Base-by-base conservation (phyloP, 2,797 vertebrate species). In the Characodon lateralis region DNA sequence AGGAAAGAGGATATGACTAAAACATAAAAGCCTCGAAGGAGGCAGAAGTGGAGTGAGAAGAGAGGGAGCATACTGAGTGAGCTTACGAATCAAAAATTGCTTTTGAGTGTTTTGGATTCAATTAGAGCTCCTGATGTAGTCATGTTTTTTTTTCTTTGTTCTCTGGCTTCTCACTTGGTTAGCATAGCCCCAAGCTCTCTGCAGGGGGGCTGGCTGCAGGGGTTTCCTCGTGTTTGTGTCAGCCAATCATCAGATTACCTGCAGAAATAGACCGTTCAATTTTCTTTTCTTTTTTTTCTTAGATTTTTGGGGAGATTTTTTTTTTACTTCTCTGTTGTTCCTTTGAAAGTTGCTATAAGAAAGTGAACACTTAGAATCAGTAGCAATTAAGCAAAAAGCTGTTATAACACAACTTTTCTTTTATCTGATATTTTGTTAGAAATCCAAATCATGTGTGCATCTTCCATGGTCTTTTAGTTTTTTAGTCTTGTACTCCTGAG, bases 161-260 rank as follows among this genome's bases (percentile, higher is more conserved):
- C 89, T 86, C 83, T 26, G 10, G 70, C 74, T 66, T 85, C 76
- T 88, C 79, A 73, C 85, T 79, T 63, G 41, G 85, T 91, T 92
- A 83, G 88, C 86, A 3, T 83, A 84, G 84, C 87, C 77, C 79
- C 71, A 24, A 84, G 87, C 79, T 79, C 89, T 87, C 91, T 24
- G 55, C 85, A 82, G 87, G 92, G 85, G 48, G 83, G 87, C 59
- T 81, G 85, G 81, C 96, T 97, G 88, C 94, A 97, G 78, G 94
- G 96, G 80, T 90, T 89, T 89, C 80, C 78, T 80, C 71, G 77
- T 61, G 81, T 91, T 92, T 85, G 77, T 90, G 78, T 92, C 86
- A 86, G 83, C 75, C 92, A 86, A 84, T 87, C 90, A 85, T 88
- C 82, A 90, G 84, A 77, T 85, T 91, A 86, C 85, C 88, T 75